Percentiles rank a stretch among this genome's conserved stretches.
Evolutionary conservation across 2,113 vertebrate species (phyloP).

Genomic region (Theropithecus gelada): DNA sequence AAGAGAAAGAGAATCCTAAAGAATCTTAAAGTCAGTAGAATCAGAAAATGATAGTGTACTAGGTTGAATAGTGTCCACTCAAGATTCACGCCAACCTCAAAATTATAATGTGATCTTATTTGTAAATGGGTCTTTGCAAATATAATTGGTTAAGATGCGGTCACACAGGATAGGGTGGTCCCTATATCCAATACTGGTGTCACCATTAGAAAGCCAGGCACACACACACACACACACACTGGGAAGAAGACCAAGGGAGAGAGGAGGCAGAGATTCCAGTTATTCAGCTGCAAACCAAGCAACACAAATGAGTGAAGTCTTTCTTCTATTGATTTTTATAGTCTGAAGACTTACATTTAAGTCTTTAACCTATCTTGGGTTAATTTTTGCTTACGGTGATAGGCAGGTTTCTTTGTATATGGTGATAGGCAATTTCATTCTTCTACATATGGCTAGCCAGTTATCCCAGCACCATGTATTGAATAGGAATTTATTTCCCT

Average conservation of each 20-base stretch:
- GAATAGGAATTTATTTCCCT: too few relatives aligned
- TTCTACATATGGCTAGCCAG: too few relatives aligned
- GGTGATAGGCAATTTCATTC: too few relatives aligned
- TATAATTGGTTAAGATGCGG: not conserved
- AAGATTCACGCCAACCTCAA: not conserved
- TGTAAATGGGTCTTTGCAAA: not conserved
- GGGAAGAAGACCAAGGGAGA: not conserved
- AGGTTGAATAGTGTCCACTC: not conserved
- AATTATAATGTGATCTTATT: not conserved
- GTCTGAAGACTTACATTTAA: too few relatives aligned
- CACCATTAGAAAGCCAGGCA: not conserved
- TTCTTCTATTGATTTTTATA: too few relatives aligned
- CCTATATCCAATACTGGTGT: not conserved
- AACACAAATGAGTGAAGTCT: not conserved
- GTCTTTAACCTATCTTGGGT: too few relatives aligned
- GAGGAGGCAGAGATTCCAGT: not conserved
- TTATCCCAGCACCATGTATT: too few relatives aligned
- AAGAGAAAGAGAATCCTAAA: not conserved
- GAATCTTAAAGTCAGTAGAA: not conserved
- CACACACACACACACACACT: fast-evolving
- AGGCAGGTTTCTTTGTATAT: too few relatives aligned
- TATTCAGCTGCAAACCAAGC: not conserved
- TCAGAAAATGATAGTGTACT: not conserved
- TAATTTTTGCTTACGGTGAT: too few relatives aligned
- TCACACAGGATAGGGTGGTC: not conserved